Base-by-base conservation (phyloP, 1,140 invertebrate genomes). In the Zophobas morio region DNA sequence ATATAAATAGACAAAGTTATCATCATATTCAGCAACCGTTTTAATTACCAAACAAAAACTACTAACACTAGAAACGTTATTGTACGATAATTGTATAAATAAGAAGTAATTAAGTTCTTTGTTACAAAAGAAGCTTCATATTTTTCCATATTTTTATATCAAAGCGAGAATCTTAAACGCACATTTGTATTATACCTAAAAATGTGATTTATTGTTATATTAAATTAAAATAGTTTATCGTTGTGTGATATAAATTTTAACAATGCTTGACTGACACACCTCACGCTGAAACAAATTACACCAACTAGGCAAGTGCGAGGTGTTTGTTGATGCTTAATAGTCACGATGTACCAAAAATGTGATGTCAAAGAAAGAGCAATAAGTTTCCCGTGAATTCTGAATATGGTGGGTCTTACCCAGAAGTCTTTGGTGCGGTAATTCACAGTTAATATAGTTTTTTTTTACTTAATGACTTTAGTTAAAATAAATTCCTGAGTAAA, bases 401-500 rank as follows among this genome's bases (percentile, higher is more conserved):
- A 53, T 72, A 56, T 56, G 47, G 53, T 72, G 53, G 35, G 42
- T 60, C 56, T 63, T 40, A 74, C 54, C 42, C 51, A 63, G n/a
- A 47, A 74, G 51, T 74, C 63, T 74, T 54, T 56, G 56, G 42
- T 74, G 73, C 70, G 53, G 47, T 72, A 56, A 72, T 53, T 51
- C 47, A 72, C 6, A 40, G 33, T 53, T 51, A 51, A 72, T 72
- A 37, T 56, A 72, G 70, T 56, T 72, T 71, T 40, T 63, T 46
- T 54, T 72, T 39, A 66, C 60, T 66, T 72, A 40, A 63, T 51
- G 34, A 53, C 32, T 72, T 72, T 72, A 72, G 70, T 72, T 72
- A 77, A 70, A 40, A 54, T 71, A 77, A 72, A 74, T 40, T 74
- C 57, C 66, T 75, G 74, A 76, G 51, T 76, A 34, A 72, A 70